phyloP scores from a whole-genome alignment of 2,888 invertebrate species.

The Podabrus alpinus region DNA sequence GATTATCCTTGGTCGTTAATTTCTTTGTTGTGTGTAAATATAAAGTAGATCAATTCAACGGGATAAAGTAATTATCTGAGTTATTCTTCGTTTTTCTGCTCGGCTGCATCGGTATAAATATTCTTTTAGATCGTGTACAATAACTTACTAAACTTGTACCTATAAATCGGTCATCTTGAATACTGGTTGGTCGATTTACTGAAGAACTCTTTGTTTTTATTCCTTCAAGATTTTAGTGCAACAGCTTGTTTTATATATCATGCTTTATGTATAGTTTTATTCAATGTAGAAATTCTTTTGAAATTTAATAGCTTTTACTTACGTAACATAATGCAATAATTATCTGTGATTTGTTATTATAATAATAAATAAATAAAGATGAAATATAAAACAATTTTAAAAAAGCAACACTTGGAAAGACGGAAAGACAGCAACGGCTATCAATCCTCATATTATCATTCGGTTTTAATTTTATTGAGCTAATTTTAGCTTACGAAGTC shows the following conservation, averaged over 20 bases:
- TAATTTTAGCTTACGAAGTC: too few relatives aligned
- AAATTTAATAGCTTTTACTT: conserved; percentile 9
- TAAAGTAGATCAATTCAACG: conserved; percentile 32
- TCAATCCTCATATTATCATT: too few relatives aligned
- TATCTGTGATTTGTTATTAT: not conserved
- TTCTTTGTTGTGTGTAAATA: conserved; percentile 8
- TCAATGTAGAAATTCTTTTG: conserved; percentile 6
- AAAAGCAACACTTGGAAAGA: not conserved
- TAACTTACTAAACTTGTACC: conserved; percentile 54
- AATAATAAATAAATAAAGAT: not conserved
- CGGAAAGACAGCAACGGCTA: not conserved
- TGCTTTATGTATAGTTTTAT: conserved; percentile 12
- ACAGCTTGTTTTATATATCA: conserved; percentile 11
- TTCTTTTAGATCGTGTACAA: conserved; percentile 52
- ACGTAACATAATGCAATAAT: not conserved
- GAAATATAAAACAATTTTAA: not conserved
- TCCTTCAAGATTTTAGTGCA: conserved; percentile 25
- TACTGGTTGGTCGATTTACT: conserved; percentile 45
- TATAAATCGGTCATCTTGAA: conserved; percentile 54
- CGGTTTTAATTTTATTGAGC: not conserved
- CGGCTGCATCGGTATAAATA: conserved; percentile 53
- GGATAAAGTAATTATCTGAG: conserved; percentile 54
- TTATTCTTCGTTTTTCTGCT: conserved; percentile 55
- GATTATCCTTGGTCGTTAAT: conserved; percentile 48
- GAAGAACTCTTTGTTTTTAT: conserved; percentile 39